Evolutionary conservation across 1,140 invertebrate species (phyloP), one percentile per base, ranked within the genome.

Genomic region (Drosophila bocki): DNA sequence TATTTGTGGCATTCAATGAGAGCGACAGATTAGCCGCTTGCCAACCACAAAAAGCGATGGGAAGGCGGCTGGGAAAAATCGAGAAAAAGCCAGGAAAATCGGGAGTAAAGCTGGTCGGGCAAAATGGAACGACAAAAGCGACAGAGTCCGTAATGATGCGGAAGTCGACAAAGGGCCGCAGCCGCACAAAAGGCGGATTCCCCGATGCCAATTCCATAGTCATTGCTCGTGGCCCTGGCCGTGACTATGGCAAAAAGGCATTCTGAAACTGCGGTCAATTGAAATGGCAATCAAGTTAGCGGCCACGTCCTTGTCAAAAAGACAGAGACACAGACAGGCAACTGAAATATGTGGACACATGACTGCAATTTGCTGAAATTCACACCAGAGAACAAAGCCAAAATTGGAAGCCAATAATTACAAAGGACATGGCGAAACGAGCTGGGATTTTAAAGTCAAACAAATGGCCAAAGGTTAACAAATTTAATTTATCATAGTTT

Each of bases 211-310:
- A 35, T 64, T 45, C 33, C 47, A 57, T 3, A 67, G 60, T 47
- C 63, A 57, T 3, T 62, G 60, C 50, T 60, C 41, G 48, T 56
- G 57, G 51, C 58, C 19, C 45, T 45, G 35, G 53, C 29, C 45
- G 22, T 72, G 57, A 35, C 33, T 33, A 50, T 48, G 48, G 54
- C 54, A 62, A 48, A 80, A 68, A 69, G 62, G 65, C 84, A 88
- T 88, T 91, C 82, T 91, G 85, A 90, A 90, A 91, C 88, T 90
- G 85, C 82, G 85, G 85, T 90, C 85, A 90, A 90, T 90, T 90
- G 85, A 86, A 90, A 91, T 82, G 85, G 86, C 85, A 91, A 90
- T 90, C 85, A 90, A 91, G 85, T 90, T 90, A 91, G 86, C 83
- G 78, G 39, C 78, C 85, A 85, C 75, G 85, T 90, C 63, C 77